Conservation (phyloP, 30 jellyfish, hydroid and myxozoan genomes). For the Mastigias papua region DNA sequence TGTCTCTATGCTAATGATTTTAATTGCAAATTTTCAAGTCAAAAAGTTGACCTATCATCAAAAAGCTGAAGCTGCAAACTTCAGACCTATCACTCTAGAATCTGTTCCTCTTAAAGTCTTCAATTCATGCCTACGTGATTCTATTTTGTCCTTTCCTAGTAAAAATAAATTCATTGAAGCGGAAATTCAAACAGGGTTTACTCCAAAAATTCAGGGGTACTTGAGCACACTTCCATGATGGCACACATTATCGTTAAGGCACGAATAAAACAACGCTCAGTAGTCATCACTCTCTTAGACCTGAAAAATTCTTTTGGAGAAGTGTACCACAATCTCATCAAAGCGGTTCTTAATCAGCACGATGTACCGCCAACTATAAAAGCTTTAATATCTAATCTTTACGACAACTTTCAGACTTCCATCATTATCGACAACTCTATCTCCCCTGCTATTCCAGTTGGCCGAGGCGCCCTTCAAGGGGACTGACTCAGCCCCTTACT, state of each 20-base stretch:
- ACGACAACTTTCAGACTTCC: conserved; percentile 9
- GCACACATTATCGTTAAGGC: conserved; percentile 16
- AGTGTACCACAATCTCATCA: conserved; percentile 3
- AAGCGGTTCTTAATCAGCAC: conserved; percentile 16
- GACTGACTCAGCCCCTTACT: conserved; percentile 27
- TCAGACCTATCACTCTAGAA: conserved; percentile 29
- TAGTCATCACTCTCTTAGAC: conserved; percentile 21
- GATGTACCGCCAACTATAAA: conserved; percentile 15
- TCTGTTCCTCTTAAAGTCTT: conserved; percentile 39
- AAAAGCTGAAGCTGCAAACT: conserved; percentile 23
- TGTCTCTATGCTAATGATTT: no score
- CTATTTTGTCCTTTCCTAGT: background rate
- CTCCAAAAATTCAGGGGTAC: conserved; percentile 4
- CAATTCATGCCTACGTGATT: conserved; percentile 11
- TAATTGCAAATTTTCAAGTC: no score
- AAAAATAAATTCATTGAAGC: conserved; percentile 26
- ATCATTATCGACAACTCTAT: background rate
- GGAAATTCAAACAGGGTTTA: conserved; percentile 27
- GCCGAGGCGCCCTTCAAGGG: conserved; percentile 32
- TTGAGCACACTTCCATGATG: conserved; percentile 35
- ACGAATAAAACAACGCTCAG: conserved; percentile 25
- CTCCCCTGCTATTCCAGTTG: background rate
- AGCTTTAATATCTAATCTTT: conserved; percentile 10
- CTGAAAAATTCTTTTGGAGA: conserved; percentile 21
- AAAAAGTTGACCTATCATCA: no score